Evolutionary conservation across 2,113 vertebrate genomes (phyloP).

Genomic region (Gnathochromis pfefferi): DNA sequence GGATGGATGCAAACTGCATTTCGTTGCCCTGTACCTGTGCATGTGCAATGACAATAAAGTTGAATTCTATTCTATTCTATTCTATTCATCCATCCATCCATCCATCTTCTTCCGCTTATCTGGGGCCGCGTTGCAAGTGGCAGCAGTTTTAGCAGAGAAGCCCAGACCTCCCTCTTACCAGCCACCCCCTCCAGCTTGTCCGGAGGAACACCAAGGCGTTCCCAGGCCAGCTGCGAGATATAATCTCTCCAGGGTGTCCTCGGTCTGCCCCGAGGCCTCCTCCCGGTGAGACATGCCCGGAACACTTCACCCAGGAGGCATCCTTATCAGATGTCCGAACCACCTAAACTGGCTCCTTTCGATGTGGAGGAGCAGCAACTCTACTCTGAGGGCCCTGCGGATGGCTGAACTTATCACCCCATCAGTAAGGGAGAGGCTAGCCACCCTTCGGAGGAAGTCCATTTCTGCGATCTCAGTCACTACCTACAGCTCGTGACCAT

Average conservation of each 20-base stretch:
- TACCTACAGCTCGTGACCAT: not conserved
- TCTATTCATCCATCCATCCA: too few species aligned
- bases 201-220: not conserved
- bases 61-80: too few species aligned
- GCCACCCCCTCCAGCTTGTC: not conserved
- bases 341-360: not conserved
- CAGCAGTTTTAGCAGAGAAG: not conserved
- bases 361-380: not conserved
- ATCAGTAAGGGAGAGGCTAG: not conserved
- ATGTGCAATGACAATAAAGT: too few species aligned
- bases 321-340: not conserved
- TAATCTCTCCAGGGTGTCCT: not conserved
- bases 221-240: not conserved
- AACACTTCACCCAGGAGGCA: not conserved
- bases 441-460: not conserved
- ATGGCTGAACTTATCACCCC: not conserved
- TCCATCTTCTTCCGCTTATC: not conserved
- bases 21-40: too few species aligned
- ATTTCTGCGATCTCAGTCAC: not conserved
- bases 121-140: rapidly evolving
- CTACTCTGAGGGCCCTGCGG: rapidly evolving
- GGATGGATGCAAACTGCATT: too few species aligned
- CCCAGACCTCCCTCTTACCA: not conserved
- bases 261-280: not conserved
- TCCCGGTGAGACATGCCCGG: not conserved